Base-by-base conservation (phyloP, 1,140 invertebrate species). In the Apis cerana region DNA sequence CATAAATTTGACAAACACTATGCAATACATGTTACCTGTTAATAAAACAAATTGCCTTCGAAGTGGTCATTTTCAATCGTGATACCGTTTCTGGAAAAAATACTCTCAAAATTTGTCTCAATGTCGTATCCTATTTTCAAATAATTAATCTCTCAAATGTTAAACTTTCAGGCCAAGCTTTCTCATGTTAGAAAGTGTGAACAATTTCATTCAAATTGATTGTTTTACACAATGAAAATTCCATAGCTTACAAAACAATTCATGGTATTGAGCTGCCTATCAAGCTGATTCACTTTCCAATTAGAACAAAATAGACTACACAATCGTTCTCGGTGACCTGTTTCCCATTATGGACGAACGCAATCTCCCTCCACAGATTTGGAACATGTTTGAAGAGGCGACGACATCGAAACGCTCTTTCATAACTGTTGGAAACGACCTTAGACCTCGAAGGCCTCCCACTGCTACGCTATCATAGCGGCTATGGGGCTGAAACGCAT, bases 401-500 rank as follows among this genome's bases (percentile, higher is more conserved):
- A 74, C 65, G 65, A 80, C 75, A 65, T 70, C 75, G 62, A 67
- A 77, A 85, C 56, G 13, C 27, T 64, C 23, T 70, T 33, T 88
- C 52, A 61, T 59, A 79, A 75, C 43, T 68, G 17, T 62, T 72
- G 43, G 75, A 86, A 88, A 89, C 61, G 87, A 89, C 80, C 72
- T 86, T 90, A 91, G 23, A 91, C 90, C 89, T 90, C 88, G 89
- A 90, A 91, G 85, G 89, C 90, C 61, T 91, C 90, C 89, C 89
- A 91, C 83, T 92, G 92, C 91, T 95, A 96, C 94, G 96, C 95
- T 86, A 97, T 95, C 94, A 97, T 96, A 68, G 96, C 95, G 3
- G 96, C 96, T 89, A 97, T 96, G 11, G 97, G 97, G 93, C 97
- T 97, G 92, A 98, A 98, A 87, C 97, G 95, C 97, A 98, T 98